phyloP scores from a whole-genome alignment of 2,113 vertebrate genomes.

The Protobothrops mucrosquamatus region DNA sequence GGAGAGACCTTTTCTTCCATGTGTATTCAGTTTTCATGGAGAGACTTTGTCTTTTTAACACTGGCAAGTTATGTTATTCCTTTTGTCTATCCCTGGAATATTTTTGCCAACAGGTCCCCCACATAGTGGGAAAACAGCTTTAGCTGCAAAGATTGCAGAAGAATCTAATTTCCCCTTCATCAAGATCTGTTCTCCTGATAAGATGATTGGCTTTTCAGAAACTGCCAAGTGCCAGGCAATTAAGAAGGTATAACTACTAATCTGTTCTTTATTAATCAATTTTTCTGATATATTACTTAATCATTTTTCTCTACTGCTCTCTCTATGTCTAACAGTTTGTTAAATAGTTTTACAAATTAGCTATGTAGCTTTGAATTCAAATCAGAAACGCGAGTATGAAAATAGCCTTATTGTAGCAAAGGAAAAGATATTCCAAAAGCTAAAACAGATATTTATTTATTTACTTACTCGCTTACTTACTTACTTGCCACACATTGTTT shows the following conservation, averaged over 20 bases:
- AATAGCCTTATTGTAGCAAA: not conserved
- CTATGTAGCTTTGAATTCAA: not conserved
- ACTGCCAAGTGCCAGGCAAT: conserved; percentile 97
- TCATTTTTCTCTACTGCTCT: not conserved
- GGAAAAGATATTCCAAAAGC: not conserved
- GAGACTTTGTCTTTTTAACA: not conserved
- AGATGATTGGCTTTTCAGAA: conserved; percentile 97
- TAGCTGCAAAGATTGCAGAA: conserved; percentile 93
- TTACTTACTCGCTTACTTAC: not conserved
- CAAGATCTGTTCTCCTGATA: conserved; percentile 98
- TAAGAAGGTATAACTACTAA: conserved; percentile 86
- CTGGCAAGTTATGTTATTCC: not conserved
- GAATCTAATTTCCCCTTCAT: conserved; percentile 98
- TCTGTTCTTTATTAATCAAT: not conserved
- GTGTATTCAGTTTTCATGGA: not conserved
- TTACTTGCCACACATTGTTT: not conserved
- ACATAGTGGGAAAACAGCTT: conserved; percentile 92
- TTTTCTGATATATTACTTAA: not conserved
- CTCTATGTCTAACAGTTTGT: not conserved
- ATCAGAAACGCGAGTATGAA: not conserved
- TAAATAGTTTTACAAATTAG: not conserved
- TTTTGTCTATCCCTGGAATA: not conserved
- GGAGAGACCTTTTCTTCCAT: not conserved
- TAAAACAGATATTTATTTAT: not conserved
- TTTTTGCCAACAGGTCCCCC: conserved; percentile 82